These are phyloP conservation scores for Notiomystis cincta DNA, from an alignment of 2,113 vertebrate genomes.

Conservation along the genomic window DNA sequence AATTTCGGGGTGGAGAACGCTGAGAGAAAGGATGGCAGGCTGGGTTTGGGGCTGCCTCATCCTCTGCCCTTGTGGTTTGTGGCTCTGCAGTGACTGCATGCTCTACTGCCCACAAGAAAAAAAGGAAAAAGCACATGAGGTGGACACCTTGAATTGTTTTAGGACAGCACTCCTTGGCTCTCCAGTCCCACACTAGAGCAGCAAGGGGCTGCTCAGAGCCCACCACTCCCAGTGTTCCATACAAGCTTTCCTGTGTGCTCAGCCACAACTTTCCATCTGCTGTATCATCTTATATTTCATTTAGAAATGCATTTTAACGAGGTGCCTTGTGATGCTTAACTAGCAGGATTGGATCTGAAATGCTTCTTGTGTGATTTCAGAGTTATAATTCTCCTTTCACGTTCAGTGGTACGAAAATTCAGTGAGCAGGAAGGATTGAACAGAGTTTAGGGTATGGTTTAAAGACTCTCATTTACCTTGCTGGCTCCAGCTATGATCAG, in stretches of 20 bases:
- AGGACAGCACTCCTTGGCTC: background rate
- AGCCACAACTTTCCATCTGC: background rate
- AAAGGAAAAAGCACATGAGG: background rate
- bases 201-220: background rate
- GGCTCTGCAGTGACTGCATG: background rate
- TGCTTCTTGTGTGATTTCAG: background rate
- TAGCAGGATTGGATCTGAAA: background rate
- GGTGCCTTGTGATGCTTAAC: background rate
- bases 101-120: background rate
- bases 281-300: background rate
- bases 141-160: background rate
- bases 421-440: background rate
- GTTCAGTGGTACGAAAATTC: background rate
- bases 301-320: background rate
- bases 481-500: background rate
- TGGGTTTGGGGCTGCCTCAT: background rate
- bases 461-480: background rate
- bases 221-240: too few relatives aligned
- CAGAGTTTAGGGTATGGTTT: background rate
- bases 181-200: background rate
- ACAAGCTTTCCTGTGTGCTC: background rate
- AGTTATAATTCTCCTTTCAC: background rate
- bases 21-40: background rate
- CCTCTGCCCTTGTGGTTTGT: background rate
- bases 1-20: background rate